A percentile compares a stretch with the other conserved stretches of the same genome.
Conservation (phyloP, 2,888 invertebrate species). For the Portevinia maculata region DNA sequence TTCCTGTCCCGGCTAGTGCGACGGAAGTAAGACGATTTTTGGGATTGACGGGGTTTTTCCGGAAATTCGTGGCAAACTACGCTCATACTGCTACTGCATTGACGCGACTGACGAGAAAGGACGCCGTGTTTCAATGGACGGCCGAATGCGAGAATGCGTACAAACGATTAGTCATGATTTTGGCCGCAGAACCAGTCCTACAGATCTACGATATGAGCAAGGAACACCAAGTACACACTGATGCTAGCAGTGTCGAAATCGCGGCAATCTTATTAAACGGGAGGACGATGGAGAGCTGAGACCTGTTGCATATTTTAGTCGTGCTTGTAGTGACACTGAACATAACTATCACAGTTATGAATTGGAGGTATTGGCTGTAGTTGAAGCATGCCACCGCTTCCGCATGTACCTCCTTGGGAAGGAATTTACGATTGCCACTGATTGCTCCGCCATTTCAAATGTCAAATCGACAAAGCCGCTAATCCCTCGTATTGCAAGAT, state of each 20-base stretch:
- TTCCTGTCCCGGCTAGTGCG: constrained; percentile 74
- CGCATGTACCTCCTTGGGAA: neutral
- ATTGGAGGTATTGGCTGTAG: neutral
- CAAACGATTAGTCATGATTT: constrained; percentile 7
- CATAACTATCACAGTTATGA: neutral
- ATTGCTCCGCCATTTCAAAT: neutral
- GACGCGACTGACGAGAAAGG: constrained; percentile 66
- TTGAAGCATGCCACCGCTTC: neutral
- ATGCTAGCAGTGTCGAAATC: too few relatives aligned
- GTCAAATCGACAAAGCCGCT: constrained; percentile 29
- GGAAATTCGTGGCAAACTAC: constrained; percentile 76
- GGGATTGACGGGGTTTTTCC: constrained; percentile 77
- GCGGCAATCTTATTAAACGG: too few relatives aligned
- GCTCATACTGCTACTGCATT: constrained; percentile 75
- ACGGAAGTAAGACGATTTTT: constrained; percentile 76
- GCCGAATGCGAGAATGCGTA: constrained; percentile 49
- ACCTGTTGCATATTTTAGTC: constrained; percentile 1
- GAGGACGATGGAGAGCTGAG: neutral
- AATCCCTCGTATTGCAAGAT: constrained; percentile 40
- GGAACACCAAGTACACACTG: constrained; percentile 37
- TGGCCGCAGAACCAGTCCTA: constrained; percentile 39
- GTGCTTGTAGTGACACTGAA: neutral
- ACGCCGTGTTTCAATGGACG: constrained; percentile 52
- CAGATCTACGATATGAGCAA: constrained; percentile 48
- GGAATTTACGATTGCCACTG: neutral